Base-by-base conservation (phyloP, 2,888 invertebrate species). In the Pycnomerus fuliginosus region DNA sequence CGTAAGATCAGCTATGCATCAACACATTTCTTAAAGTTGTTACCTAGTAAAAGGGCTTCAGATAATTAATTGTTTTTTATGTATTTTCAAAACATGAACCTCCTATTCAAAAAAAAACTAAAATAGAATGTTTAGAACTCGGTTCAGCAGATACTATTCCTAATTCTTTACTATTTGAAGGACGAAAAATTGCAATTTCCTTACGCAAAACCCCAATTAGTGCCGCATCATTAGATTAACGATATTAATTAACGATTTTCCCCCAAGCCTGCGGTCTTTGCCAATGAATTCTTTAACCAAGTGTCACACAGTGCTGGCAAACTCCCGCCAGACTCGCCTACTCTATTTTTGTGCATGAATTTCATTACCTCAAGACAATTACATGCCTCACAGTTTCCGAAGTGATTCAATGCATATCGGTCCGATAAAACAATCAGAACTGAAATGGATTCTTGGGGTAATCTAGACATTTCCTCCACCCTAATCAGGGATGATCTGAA, bases 361-460 rank as follows among this genome's bases (percentile, higher is more conserved):
- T 41, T 29, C 28, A 29, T 31, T 8, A 16, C 11, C 10, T 16
- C 37, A 16, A n/a, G 10, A 15, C n/a, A 28, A 13, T 28, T 28
- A 28, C 28, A n/a, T 8, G 8, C 13, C n/a, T 12, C 12, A 28
- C 12, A 13, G n/a, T n/a, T 8, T 8, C 28, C 28, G 2, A 11
- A 28, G 10, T 28, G 12, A 12, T 13, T 11, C 13, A 12, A n/a
- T n/a, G n/a, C n/a, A n/a, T 28, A 28, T 2, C n/a, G 5, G 10
- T 15, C 7, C 13, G n/a, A 15, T n/a, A n/a, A 12, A 8, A 16
- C 15, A 5, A 16, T 14, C 15, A 4, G 11, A 3, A 2, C 7
- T 3, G 12, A 41, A 44, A 85, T 86, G 85, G 85, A 85, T 76
- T 82, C 80, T 58, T 85, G 85, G 85, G 84, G 83, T 48, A 82